These are phyloP conservation scores for Sphinx pinastri DNA, from an alignment of 2,888 invertebrate species.

Conservation along the genomic window DNA sequence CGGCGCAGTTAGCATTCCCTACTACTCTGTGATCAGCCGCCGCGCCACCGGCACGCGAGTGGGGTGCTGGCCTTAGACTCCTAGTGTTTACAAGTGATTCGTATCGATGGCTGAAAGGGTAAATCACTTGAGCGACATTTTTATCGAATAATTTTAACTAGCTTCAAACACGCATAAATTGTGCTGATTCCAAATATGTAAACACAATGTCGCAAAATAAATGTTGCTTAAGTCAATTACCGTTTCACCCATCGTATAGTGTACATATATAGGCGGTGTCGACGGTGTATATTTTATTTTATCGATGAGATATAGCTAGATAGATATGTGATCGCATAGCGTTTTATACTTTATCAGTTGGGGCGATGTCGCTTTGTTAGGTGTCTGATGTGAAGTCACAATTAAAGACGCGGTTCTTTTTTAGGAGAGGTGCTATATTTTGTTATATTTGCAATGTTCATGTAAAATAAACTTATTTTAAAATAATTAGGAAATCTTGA, in stretches of 20 bases:
- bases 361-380: slow-evolving; percentile 9
- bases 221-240: no score
- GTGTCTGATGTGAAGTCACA: slow-evolving; percentile 31
- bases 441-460: slow-evolving; percentile 18
- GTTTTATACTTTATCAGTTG: slow-evolving; percentile 39
- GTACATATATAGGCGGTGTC: slow-evolving; percentile 76
- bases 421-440: slow-evolving; percentile 35
- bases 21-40: slow-evolving; percentile 61
- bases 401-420: slow-evolving; percentile 27
- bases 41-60: no score
- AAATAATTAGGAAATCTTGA: slow-evolving; percentile 6
- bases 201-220: no score
- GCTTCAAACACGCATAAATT: no score
- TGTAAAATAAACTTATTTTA: slow-evolving; percentile 12
- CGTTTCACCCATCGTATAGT: slow-evolving; percentile 49
- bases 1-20: slow-evolving; percentile 50
- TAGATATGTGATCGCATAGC: slow-evolving; percentile 81
- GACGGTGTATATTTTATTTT: slow-evolving; percentile 79
- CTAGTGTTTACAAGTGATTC: slow-evolving; percentile 72
- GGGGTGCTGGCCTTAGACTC: slow-evolving; percentile 42
- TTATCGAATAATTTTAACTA: no score
- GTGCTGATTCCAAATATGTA: no score
- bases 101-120: slow-evolving; percentile 34
- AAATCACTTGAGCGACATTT: no score
- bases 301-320: slow-evolving; percentile 71